Percentiles rank a stretch among this genome's conserved stretches.
These are phyloP conservation scores for Andrena trimmerana DNA, from an alignment of 2,888 invertebrate species.

Conservation along the genomic window DNA sequence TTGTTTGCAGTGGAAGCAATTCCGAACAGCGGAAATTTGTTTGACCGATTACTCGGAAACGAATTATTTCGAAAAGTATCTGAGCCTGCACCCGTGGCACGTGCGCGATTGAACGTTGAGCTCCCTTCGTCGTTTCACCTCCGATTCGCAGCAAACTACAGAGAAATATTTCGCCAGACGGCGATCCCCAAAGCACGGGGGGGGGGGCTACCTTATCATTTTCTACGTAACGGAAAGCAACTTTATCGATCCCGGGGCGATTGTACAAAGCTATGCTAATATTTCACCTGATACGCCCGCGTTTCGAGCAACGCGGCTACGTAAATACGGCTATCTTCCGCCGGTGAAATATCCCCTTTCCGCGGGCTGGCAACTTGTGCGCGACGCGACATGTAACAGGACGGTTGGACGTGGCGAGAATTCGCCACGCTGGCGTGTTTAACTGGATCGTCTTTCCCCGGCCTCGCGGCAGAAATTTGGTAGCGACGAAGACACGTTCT, in stretches of 20 bases:
- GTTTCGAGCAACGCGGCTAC: background rate
- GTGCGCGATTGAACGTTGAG: background rate
- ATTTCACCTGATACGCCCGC: conserved; percentile 14
- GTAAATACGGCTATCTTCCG: conserved; percentile 29
- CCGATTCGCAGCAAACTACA: background rate
- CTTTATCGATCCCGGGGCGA: conserved; percentile 23
- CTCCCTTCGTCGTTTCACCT: too few relatives aligned
- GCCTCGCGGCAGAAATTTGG: conserved; percentile 1
- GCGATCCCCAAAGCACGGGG: background rate
- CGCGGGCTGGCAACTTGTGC: background rate
- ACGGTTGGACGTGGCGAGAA: background rate
- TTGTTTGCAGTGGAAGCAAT: background rate
- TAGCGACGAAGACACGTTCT: conserved; percentile 2
- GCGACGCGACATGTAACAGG: background rate
- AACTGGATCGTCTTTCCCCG: background rate
- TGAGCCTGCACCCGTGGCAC: too few relatives aligned
- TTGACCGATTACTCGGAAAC: too few relatives aligned
- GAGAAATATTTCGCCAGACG: too few relatives aligned
- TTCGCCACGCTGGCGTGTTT: background rate
- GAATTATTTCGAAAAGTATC: background rate
- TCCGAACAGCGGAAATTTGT: conserved; percentile 6
- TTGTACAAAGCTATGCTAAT: conserved; percentile 34
- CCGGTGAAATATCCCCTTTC: background rate
- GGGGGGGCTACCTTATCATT: background rate
- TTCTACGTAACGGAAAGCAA: background rate